A percentile compares a stretch with the other conserved stretches of the same genome.
phyloP scores from a whole-genome alignment of 2,113 vertebrate species.

The Oryzias melastigma region DNA sequence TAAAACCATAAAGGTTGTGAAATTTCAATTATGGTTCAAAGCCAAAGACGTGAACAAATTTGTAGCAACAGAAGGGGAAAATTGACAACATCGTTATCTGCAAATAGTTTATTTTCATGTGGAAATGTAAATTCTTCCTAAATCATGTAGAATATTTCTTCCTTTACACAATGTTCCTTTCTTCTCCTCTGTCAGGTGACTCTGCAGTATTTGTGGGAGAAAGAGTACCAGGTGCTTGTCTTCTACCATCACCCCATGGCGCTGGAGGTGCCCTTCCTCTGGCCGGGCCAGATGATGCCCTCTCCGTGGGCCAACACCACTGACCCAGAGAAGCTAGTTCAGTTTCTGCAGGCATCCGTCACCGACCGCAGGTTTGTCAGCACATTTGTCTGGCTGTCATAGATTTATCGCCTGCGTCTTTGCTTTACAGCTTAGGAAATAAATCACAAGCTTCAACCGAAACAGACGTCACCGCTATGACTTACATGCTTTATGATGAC shows the following conservation, averaged over 20 bases:
- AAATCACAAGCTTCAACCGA: not conserved
- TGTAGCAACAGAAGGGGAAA: no score
- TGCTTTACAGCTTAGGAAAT: not conserved
- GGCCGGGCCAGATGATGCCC: slow-evolving; percentile 99
- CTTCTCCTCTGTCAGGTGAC: slow-evolving; percentile 70
- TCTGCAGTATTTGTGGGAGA: slow-evolving; percentile 96
- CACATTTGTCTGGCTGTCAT: not conserved
- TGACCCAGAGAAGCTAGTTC: slow-evolving; percentile 94
- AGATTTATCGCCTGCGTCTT: not conserved
- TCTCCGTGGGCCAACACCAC: slow-evolving; percentile 97
- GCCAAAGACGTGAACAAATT: no score
- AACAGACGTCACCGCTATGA: no score
- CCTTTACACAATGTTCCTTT: not conserved
- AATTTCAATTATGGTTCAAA: no score
- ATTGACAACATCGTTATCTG: no score
- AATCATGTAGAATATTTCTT: not conserved
- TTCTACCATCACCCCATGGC: slow-evolving; percentile 98
- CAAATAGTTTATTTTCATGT: no score
- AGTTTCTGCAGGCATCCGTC: slow-evolving; percentile 93
- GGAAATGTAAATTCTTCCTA: no score
- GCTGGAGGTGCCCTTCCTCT: slow-evolving; percentile 93
- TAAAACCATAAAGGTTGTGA: no score
- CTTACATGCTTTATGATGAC: no score
- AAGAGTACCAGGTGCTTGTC: slow-evolving; percentile 93
- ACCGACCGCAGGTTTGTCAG: slow-evolving; percentile 83